phyloP scores from a whole-genome alignment of 2,797 vertebrate genomes.

The Paratrypauchen microcephalus region DNA sequence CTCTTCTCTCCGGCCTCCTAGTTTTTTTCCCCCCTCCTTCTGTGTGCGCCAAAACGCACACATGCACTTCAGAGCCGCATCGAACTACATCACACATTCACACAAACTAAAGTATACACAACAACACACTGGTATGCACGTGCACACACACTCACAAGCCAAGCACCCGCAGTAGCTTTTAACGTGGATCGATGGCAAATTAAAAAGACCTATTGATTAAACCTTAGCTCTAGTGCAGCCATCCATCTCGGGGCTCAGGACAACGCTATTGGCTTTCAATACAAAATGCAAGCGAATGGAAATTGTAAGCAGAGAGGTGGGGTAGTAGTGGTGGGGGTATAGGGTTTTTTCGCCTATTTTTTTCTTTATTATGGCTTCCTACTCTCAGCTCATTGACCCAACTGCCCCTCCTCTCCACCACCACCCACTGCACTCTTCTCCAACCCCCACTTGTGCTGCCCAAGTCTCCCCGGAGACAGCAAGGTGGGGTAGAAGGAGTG shows the following conservation, averaged over 20 bases:
- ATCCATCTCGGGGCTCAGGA: slow-evolving; percentile 80
- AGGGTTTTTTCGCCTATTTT: slow-evolving; percentile 47
- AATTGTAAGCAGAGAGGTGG: slow-evolving; percentile 77
- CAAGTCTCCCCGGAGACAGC: slow-evolving; percentile 59
- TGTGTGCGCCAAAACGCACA: slow-evolving; percentile 30
- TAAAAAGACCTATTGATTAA: slow-evolving; percentile 89
- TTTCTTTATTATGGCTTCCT: slow-evolving; percentile 61
- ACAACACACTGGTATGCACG: slow-evolving; percentile 5
- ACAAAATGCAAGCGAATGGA: slow-evolving; percentile 87
- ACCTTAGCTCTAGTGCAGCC: slow-evolving; percentile 85
- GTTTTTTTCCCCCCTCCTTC: slow-evolving; percentile 6
- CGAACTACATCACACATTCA: slow-evolving; percentile 38
- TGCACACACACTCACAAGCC: background rate
- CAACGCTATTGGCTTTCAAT: slow-evolving; percentile 84
- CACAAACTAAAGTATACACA: slow-evolving; percentile 27
- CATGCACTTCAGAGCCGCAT: slow-evolving; percentile 34
- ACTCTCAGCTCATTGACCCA: slow-evolving; percentile 62
- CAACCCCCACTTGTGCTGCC: slow-evolving; percentile 23
- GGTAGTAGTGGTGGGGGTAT: slow-evolving; percentile 32
- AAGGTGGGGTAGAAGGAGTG: slow-evolving; percentile 55
- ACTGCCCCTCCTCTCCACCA: slow-evolving; percentile 9
- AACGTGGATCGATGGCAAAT: slow-evolving; percentile 86
- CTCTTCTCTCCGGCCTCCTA: slow-evolving; percentile 31
- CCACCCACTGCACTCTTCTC: background rate
- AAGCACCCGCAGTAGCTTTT: slow-evolving; percentile 81